These are phyloP conservation scores for Leptinotarsa undecemlineata DNA, from an alignment of 1,140 invertebrate genomes.

Conservation along the genomic window DNA sequence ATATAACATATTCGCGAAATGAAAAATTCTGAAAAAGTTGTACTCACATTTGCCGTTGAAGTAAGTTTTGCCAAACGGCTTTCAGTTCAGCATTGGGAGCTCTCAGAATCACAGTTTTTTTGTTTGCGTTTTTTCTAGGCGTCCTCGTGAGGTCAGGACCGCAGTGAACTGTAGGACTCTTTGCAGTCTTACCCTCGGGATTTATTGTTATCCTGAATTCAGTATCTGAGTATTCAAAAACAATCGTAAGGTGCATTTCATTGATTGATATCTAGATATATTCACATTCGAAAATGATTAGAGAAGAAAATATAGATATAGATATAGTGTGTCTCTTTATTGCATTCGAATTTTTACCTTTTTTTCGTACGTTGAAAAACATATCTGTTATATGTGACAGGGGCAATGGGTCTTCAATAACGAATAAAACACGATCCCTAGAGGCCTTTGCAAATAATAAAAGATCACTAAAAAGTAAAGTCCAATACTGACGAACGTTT, in stretches of 20 bases:
- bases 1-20: too few relatives aligned
- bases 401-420: constrained; percentile 82
- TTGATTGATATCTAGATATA: not conserved
- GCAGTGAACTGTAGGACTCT: constrained; percentile 70
- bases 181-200: constrained; percentile 59
- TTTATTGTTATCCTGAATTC: constrained; percentile 72
- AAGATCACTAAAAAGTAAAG: constrained; percentile 79
- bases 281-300: too few relatives aligned
- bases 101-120: constrained; percentile 71
- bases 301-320: too few relatives aligned
- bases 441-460: constrained; percentile 83
- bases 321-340: too few relatives aligned
- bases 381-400: constrained; percentile 77
- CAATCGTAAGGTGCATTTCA: not conserved
- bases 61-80: constrained; percentile 86
- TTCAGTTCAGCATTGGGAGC: constrained; percentile 82
- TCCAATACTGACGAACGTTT: constrained; percentile 81
- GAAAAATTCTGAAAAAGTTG: too few relatives aligned
- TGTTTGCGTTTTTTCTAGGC: constrained; percentile 64
- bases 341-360: constrained; percentile 60
- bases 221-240: constrained; percentile 59
- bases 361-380: constrained; percentile 82
- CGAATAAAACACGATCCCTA: constrained; percentile 80
- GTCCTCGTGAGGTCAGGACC: constrained; percentile 62
- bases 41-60: constrained; percentile 83